These are phyloP conservation scores for Epinephelus lanceolatus DNA, from an alignment of 2,113 vertebrate species.

Conservation along the genomic window DNA sequence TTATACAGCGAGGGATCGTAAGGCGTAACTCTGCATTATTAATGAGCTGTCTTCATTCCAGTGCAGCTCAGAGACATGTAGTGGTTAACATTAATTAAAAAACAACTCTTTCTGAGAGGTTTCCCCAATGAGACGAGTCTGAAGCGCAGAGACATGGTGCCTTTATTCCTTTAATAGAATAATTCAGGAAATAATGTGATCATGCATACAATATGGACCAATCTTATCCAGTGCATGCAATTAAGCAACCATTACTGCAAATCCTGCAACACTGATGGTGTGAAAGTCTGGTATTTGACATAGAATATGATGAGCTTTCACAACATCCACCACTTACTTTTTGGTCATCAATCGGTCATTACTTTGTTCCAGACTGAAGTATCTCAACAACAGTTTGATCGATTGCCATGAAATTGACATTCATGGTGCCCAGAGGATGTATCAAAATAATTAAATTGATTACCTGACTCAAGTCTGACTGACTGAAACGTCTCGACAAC, in stretches of 20 bases:
- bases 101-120: slow-evolving; percentile 56
- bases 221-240: neutral
- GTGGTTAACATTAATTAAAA: slow-evolving; percentile 75
- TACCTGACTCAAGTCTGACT: neutral
- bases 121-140: slow-evolving; percentile 26
- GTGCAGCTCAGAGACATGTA: slow-evolving; percentile 57
- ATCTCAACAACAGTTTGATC: too few relatives aligned
- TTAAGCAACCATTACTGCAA: neutral
- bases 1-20: slow-evolving; percentile 62
- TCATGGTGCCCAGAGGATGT: neutral
- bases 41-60: slow-evolving; percentile 74
- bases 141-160: slow-evolving; percentile 4
- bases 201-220: neutral
- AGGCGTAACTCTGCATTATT: slow-evolving; percentile 69
- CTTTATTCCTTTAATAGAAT: slow-evolving; percentile 40
- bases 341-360: too few relatives aligned
- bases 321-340: too few relatives aligned
- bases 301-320: neutral
- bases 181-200: slow-evolving; percentile 35
- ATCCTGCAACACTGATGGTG: neutral
- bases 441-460: neutral
- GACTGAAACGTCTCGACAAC: neutral
- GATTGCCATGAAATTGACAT: neutral
- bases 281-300: neutral
- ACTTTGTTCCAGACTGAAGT: too few relatives aligned